Evolutionary conservation across 2,888 invertebrate species (phyloP).

Genomic region (Athalia rosae): DNA sequence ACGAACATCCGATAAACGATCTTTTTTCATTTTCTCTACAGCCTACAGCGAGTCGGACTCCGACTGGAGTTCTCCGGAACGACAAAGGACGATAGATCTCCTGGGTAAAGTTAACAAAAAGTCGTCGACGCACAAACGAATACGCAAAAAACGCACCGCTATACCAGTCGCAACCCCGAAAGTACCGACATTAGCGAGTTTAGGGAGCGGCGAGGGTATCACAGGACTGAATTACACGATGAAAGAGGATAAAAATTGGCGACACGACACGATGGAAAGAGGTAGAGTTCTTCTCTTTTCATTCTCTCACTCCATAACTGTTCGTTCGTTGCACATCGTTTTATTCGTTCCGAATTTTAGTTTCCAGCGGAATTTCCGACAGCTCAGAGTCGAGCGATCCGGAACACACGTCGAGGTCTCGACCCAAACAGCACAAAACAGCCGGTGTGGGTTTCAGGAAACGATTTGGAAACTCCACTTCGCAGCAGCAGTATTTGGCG

Average conservation of each 20-base stretch:
- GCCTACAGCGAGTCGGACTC: conserved; percentile 94
- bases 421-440: conserved; percentile 64
- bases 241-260: conserved; percentile 72
- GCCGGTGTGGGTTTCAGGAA: conserved; percentile 64
- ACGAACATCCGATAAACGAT: too few relatives aligned
- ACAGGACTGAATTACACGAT: conserved; percentile 69
- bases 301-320: background rate
- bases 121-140: conserved; percentile 82
- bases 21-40: conserved; percentile 62
- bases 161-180: conserved; percentile 92
- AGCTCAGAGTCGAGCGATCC: conserved; percentile 71
- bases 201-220: conserved; percentile 68
- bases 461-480: conserved; percentile 68
- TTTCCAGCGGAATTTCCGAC: conserved; percentile 70
- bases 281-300: conserved; percentile 57
- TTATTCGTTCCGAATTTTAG: conserved; percentile 53
- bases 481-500: conserved; percentile 65
- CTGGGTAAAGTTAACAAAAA: conserved; percentile 82
- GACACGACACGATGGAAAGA: conserved; percentile 70
- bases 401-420: conserved; percentile 64
- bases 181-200: conserved; percentile 82
- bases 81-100: conserved; percentile 78
- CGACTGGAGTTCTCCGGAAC: conserved; percentile 86
- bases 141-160: conserved; percentile 83
- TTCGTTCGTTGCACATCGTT: background rate